These are phyloP conservation scores for Tringa solitaria DNA, from an alignment of 2,113 vertebrate species.

Conservation along the genomic window DNA sequence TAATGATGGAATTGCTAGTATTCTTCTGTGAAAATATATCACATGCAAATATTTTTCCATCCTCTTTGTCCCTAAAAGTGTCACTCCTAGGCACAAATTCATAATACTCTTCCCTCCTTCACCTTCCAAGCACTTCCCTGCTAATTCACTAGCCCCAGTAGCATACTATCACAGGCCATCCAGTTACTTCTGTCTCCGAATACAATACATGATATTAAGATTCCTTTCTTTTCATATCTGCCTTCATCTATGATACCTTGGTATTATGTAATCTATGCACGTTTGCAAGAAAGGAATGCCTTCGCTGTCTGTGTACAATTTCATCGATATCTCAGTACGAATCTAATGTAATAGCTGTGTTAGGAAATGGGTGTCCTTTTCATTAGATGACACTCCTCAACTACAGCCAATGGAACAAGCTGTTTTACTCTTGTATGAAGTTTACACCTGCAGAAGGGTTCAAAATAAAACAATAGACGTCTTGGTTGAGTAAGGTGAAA, in stretches of 20 bases:
- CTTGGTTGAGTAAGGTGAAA: not conserved
- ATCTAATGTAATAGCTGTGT: not conserved
- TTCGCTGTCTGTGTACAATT: not conserved
- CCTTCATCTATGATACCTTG: not conserved
- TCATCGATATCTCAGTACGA: not conserved
- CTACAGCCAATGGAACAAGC: not conserved
- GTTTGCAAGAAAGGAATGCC: not conserved
- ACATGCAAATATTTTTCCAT: not conserved
- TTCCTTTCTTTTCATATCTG: not conserved
- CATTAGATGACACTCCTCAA: not conserved
- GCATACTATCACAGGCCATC: not conserved
- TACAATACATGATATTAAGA: not conserved
- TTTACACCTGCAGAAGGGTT: not conserved
- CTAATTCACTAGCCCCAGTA: not conserved
- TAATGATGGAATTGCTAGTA: not conserved
- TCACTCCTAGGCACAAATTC: not conserved
- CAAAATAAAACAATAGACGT: not conserved
- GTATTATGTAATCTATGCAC: not conserved
- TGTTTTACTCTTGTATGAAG: not conserved
- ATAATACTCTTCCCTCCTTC: not conserved
- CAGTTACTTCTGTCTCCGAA: not conserved
- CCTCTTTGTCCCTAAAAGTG: not conserved
- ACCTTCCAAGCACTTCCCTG: not conserved
- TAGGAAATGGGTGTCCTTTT: not conserved
- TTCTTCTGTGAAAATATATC: not conserved